Percentiles rank a stretch among this genome's conserved stretches.
Evolutionary conservation across 2,113 vertebrate species (phyloP).

Genomic region (Campylomormyrus tamandua): DNA sequence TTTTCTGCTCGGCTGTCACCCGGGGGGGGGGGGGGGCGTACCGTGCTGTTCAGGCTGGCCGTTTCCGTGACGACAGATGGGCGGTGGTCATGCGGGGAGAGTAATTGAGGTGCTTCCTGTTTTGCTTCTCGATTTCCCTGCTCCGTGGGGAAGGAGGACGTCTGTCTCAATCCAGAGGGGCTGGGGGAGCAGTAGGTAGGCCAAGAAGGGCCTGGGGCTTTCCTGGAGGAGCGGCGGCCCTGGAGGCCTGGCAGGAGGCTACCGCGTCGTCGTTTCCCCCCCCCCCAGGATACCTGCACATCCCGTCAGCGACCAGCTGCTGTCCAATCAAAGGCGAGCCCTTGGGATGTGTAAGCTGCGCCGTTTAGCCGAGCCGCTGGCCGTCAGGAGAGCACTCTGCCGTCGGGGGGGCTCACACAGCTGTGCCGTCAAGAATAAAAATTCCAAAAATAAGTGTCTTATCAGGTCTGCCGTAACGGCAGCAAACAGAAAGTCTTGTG

Average conservation of each 20-base stretch:
- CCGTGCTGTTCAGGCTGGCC: not conserved
- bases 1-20: not conserved
- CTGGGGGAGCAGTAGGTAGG: not conserved
- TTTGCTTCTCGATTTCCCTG: not conserved
- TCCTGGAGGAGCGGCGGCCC: no score
- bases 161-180: not conserved
- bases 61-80: conserved; percentile 4
- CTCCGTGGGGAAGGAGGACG: not conserved
- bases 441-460: not conserved
- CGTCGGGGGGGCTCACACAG: no score
- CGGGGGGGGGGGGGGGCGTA: no score
- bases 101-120: conserved; percentile 10
- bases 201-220: not conserved
- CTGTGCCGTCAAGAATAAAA: not conserved
- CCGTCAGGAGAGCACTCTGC: not conserved
- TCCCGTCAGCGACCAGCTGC: not conserved
- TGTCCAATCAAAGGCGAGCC: not conserved
- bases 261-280: not conserved
- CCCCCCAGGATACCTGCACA: not conserved
- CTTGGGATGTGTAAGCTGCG: not conserved
- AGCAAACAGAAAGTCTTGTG: not conserved
- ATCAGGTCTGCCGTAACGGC: not conserved
- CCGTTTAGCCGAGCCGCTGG: not conserved
- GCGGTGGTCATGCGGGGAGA: not conserved
- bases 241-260: not conserved